phyloP scores from a whole-genome alignment of 2,888 invertebrate species.

The Anoplius nigerrimus region DNA sequence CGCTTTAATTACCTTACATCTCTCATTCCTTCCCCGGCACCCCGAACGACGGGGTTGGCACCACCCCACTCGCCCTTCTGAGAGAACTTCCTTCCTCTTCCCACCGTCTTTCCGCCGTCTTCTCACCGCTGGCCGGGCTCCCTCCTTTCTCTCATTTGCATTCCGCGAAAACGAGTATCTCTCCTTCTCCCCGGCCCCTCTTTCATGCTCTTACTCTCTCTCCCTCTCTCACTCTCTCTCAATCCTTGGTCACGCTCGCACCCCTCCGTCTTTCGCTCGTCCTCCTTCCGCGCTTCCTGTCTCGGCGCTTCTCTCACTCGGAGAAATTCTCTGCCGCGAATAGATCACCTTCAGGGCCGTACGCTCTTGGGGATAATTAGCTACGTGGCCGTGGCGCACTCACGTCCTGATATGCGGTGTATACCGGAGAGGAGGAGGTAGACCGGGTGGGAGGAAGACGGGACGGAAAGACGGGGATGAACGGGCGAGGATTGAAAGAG shows the following conservation, averaged over 20 bases:
- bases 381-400: slow-evolving; percentile 64
- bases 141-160: slow-evolving; percentile 64
- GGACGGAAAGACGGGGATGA: background rate
- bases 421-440: slow-evolving; percentile 34
- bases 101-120: slow-evolving; percentile 9
- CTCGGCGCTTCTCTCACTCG: slow-evolving; percentile 42
- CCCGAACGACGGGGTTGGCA: slow-evolving; percentile 41
- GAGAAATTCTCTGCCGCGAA: slow-evolving; percentile 65
- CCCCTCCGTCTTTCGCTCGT: slow-evolving; percentile 45
- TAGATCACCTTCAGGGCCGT: slow-evolving; percentile 71
- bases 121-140: slow-evolving; percentile 21
- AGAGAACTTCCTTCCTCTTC: slow-evolving; percentile 31
- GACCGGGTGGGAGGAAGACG: background rate
- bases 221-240: slow-evolving; percentile 22
- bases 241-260: too few species aligned
- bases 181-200: slow-evolving; percentile 33
- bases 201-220: slow-evolving; percentile 5
- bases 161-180: slow-evolving; percentile 61
- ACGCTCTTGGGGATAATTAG: slow-evolving; percentile 71
- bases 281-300: slow-evolving; percentile 27
- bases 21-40: slow-evolving; percentile 67
- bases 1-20: slow-evolving; percentile 74
- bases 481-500: background rate
- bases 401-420: slow-evolving; percentile 55
- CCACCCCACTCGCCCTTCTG: slow-evolving; percentile 11